Evolutionary conservation across 2,888 invertebrate species (phyloP), one percentile per base, ranked within the genome.

Genomic region (Drosophila silvestris): DNA sequence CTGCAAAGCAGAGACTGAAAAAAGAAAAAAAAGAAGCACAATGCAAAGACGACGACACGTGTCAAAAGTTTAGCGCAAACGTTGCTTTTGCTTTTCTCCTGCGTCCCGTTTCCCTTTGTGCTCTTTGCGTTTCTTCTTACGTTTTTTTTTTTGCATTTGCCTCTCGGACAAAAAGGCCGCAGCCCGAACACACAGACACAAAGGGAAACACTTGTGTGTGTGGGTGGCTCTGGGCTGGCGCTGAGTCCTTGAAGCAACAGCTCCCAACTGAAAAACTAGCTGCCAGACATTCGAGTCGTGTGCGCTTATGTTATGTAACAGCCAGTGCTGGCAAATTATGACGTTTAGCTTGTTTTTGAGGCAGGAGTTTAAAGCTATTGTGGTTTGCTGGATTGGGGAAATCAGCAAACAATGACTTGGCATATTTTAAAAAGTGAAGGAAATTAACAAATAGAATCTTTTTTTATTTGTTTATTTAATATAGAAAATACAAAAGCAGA

Each of bases 201-300:
- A 57, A 39, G 56, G 28, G 37, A 54, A 39, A 28, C 39, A 28
- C 22, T 60, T 58, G 53, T 28, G 28, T 39, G 32, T 44, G 66
- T 70, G 59, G 58, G 22, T 64, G 35, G 52, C 6, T 37, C 19
- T 54, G 30, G 32, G 53, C 22, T 22, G 28, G 50, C 19, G 56
- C 68, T 72, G 89, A 83, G 87, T 90, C 87, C 87, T 87, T 87
- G 89, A 87, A 86, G 85, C 82, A 85, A 83, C 83, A 77, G 90
- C 81, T 69, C 71, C 53, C 67, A 57, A 28, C 35, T 56, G 56
- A 28, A 56, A 61, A 57, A 39, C 35, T 56, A 19, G 4, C 35
- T 47, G 47, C 32, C 57, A 62, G 52, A 67, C 37, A 57, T 28
- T 57, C 37, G 37, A 35, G 66, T 52, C 47, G 47, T 60, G 41